Base-by-base conservation (phyloP, 37 sponge, comb jelly and placozoan species). In the Oopsacas minuta region DNA sequence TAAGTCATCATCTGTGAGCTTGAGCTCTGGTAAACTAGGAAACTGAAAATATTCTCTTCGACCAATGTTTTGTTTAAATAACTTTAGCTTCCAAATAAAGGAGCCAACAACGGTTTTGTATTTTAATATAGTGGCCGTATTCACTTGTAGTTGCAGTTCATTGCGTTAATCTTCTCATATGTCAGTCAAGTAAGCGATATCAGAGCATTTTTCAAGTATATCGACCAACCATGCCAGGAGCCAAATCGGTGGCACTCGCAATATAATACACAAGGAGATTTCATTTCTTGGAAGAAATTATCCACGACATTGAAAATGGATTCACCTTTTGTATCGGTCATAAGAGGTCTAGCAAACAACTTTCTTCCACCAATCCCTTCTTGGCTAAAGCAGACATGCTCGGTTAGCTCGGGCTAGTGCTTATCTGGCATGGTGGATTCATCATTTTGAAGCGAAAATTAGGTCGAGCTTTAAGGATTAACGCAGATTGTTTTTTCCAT, bases 11-110 rank as follows among this genome's bases (percentile, higher is more conserved):
- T 61, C 75, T 61, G 20, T 61, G 28, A 61, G 75, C 20, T 61
- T 61, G 75, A 61, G 75, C 75, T 61, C 75, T 61, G 20, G 32
- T 61, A 61, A 61, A 61, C 75, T 25, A 61, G 75, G 75, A 12
- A 61, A 61, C 75, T 61, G 75, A 61, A 32, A 61, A 61, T n/a
- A 61, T 61, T 61, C 75, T 61, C 75, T 25, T 61, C 75, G 7
- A 61, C 75, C 30, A 61, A 61, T 61, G 75, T 61, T 61, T 42
- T 42, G 49, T 42, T 42, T 42, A 42, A 42, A 42, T 42, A 42
- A 42, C 49, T 42, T 42, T 42, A 42, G 15, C 49, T 42, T 42
- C 49, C 49, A 8, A 42, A 42, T 42, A 42, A 17, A 42, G 49
- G 49, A 42, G 49, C 49, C 15, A 42, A 42, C 49, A 42, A 42